phyloP scores from a whole-genome alignment of 2,113 vertebrate genomes.

The Sinosuthora webbiana region DNA sequence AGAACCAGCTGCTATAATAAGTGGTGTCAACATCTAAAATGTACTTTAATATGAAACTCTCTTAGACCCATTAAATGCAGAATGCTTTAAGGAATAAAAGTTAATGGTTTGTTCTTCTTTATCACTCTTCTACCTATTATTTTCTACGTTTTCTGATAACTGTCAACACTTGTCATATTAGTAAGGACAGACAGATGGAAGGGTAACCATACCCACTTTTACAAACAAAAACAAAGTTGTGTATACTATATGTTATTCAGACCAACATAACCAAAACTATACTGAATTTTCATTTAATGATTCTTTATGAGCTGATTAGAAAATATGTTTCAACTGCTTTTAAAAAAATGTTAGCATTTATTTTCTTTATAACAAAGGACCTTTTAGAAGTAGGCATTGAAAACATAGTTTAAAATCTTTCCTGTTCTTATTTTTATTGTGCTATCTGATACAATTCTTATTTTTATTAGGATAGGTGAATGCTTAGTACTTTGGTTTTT shows the following conservation, averaged over 20 bases:
- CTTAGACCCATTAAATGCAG: neutral
- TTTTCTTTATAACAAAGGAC: neutral
- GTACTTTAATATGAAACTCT: neutral
- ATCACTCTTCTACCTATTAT: neutral
- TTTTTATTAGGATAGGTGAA: neutral
- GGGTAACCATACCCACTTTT: neutral
- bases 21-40: neutral
- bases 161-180: neutral
- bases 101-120: neutral
- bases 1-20: conserved; percentile 31
- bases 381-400: neutral
- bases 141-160: neutral
- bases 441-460: neutral
- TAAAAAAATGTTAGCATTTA: neutral
- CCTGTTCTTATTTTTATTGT: neutral
- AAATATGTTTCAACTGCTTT: neutral
- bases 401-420: neutral
- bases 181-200: neutral
- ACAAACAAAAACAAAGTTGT: neutral
- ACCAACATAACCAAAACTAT: neutral
- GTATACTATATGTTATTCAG: neutral
- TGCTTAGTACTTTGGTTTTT: neutral
- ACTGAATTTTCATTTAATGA: neutral
- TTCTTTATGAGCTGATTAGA: neutral
- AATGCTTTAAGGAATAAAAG: neutral